Percentiles rank a stretch among this genome's conserved stretches.
Evolutionary conservation across 2,113 vertebrate species (phyloP).

Genomic region (Etheostoma cragini): DNA sequence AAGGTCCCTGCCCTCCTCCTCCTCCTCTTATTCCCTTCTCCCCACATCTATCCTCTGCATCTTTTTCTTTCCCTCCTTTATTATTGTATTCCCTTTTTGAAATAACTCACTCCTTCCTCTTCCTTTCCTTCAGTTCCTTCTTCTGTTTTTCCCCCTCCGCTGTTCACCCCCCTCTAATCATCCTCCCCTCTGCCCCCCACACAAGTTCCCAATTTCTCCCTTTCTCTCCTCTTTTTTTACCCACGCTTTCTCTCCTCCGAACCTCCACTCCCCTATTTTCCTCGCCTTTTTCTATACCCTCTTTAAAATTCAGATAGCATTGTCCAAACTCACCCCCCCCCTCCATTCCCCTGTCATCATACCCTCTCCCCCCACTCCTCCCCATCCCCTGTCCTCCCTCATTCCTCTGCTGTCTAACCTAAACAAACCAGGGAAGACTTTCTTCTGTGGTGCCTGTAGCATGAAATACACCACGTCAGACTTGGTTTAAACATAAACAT

Average conservation of each 20-base stretch:
- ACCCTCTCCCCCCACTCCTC: conserved; percentile 51
- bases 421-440: conserved; percentile 77
- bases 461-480: conserved; percentile 76
- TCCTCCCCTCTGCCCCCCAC: conserved; percentile 16
- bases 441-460: conserved; percentile 66
- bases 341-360: conserved; percentile 49
- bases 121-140: conserved; percentile 8
- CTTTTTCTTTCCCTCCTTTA: conserved; percentile 28
- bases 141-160: conserved; percentile 2
- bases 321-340: conserved; percentile 44
- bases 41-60: conserved; percentile 8
- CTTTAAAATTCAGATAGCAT: conserved; percentile 66
- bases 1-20: conserved; percentile 47
- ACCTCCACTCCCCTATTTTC: conserved; percentile 28
- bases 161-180: conserved; percentile 37
- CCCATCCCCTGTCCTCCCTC: conserved; percentile 56
- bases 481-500: conserved; percentile 73
- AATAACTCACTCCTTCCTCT: conserved; percentile 12
- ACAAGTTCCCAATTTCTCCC: background rate
- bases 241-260: conserved; percentile 15
- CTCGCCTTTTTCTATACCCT: conserved; percentile 33
- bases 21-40: background rate
- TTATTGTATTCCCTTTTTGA: conserved; percentile 30
- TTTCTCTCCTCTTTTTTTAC: conserved; percentile 30
- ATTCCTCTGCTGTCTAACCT: conserved; percentile 76